Percentiles rank a stretch among this genome's conserved stretches.
Evolutionary conservation across 2,113 vertebrate genomes (phyloP).

Genomic region (Himantopus leucocephalus): DNA sequence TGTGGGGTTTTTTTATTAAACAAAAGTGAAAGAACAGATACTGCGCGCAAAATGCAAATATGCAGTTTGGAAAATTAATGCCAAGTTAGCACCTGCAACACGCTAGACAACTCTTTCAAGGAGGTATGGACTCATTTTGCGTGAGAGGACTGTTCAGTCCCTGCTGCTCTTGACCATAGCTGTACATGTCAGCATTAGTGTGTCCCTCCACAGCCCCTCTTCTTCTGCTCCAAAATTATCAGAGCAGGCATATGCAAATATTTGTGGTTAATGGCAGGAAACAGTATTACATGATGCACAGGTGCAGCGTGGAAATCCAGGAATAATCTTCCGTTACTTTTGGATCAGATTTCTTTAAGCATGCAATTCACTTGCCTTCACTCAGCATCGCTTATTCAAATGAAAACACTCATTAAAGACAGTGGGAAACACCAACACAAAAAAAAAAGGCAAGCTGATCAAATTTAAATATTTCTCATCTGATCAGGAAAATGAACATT

Average conservation of each 20-base stretch:
- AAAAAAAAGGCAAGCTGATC: not conserved
- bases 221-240: not conserved
- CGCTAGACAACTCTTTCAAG: not conserved
- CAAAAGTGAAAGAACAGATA: not conserved
- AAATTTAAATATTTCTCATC: not conserved
- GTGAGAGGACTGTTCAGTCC: not conserved
- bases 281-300: not conserved
- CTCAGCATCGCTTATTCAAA: not conserved
- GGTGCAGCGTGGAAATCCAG: not conserved
- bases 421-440: not conserved
- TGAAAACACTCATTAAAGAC: not conserved
- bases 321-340: not conserved
- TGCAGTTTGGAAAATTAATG: fast-evolving
- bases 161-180: not conserved
- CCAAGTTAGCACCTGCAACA: not conserved
- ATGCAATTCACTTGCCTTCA: not conserved
- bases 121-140: not conserved
- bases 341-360: not conserved
- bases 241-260: not conserved
- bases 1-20: not conserved
- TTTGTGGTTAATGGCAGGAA: not conserved
- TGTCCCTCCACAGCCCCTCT: not conserved
- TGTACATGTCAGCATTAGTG: not conserved
- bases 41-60: not conserved
- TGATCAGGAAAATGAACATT: not conserved